Percentiles rank a stretch among this genome's conserved stretches.
These are phyloP conservation scores for Hirtodrosophila alboralis DNA, from an alignment of 2,888 invertebrate species.

Conservation along the genomic window DNA sequence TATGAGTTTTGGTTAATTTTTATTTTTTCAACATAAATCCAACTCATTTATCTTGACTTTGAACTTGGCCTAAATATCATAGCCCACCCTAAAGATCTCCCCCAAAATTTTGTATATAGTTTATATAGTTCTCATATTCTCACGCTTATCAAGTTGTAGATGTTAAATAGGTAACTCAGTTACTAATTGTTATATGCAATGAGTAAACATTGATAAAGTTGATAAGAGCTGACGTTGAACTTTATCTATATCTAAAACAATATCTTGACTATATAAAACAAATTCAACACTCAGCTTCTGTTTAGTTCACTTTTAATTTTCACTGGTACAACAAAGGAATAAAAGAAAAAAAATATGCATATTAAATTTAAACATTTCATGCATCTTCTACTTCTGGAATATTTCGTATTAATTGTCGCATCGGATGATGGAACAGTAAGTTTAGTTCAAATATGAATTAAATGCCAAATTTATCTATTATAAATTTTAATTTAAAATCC, in stretches of 20 bases:
- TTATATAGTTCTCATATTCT: conserved; percentile 3
- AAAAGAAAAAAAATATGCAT: conserved; percentile 9
- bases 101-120: neutral
- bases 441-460: too few relatives aligned
- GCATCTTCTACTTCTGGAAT: conserved; percentile 15
- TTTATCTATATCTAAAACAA: conserved; percentile 2
- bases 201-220: conserved; percentile 44
- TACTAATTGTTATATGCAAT: conserved; percentile 14
- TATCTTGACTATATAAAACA: conserved; percentile 2
- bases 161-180: neutral
- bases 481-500: neutral
- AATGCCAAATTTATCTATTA: too few relatives aligned
- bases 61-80: conserved; percentile 4
- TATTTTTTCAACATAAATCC: neutral
- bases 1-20: too few relatives aligned
- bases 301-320: conserved; percentile 32
- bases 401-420: neutral
- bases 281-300: conserved; percentile 20
- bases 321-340: conserved; percentile 13
- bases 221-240: conserved; percentile 17
- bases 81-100: too few relatives aligned
- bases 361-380: conserved; percentile 1
- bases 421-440: conserved; percentile 15
- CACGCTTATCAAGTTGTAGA: neutral
- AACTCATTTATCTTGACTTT: conserved; percentile 3